These are phyloP conservation scores for Oenanthe melanoleuca DNA, from an alignment of 2,113 vertebrate genomes.

Conservation along the genomic window DNA sequence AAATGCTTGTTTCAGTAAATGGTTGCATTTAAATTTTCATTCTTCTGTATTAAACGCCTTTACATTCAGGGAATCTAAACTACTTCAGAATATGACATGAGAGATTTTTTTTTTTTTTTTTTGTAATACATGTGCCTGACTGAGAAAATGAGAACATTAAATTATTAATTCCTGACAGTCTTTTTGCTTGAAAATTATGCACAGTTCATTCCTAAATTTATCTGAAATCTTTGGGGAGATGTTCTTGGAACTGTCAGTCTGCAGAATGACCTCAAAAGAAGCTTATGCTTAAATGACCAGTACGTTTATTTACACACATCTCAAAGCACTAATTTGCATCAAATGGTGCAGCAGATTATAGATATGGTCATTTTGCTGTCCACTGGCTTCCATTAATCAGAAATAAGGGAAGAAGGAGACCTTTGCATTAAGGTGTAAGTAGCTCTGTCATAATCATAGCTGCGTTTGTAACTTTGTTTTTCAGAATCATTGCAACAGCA, in stretches of 20 bases:
- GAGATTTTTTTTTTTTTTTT: neutral
- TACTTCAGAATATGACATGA: neutral
- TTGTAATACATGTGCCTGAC: neutral
- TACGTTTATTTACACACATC: neutral
- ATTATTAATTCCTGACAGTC: conserved; percentile 33
- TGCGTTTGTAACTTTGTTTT: neutral
- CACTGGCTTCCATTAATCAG: neutral
- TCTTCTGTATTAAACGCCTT: neutral
- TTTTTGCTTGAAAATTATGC: neutral
- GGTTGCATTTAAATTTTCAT: neutral
- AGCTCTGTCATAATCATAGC: neutral
- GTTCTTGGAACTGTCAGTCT: neutral
- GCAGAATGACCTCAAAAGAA: neutral
- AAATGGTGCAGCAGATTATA: neutral
- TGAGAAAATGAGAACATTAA: conserved; percentile 20
- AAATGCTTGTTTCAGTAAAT: neutral
- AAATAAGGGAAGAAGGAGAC: neutral
- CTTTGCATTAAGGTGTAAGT: neutral
- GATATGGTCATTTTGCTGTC: neutral
- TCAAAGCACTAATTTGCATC: neutral
- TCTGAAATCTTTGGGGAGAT: conserved; percentile 35
- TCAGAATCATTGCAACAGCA: neutral
- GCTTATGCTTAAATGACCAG: neutral
- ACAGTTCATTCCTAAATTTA: conserved; percentile 8
- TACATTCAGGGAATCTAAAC: neutral